These are phyloP conservation scores for Elegia similella DNA, from an alignment of 2,888 invertebrate species.

Conservation along the genomic window DNA sequence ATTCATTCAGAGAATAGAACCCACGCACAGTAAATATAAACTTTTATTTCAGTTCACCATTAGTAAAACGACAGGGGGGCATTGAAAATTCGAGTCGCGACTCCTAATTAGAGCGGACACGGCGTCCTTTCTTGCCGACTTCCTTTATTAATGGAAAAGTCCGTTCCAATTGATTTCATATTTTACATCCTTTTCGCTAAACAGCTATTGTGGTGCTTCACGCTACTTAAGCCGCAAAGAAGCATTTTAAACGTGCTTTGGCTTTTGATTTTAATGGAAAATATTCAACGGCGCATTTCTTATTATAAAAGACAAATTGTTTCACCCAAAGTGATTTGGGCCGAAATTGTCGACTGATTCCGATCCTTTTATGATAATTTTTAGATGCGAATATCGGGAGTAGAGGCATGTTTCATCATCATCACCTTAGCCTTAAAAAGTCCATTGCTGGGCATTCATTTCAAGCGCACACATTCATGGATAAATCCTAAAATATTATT, in stretches of 20 bases:
- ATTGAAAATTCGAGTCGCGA: constrained; percentile 77
- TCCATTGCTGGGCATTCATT: too few species aligned
- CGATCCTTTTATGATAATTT: too few species aligned
- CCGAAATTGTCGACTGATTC: too few species aligned
- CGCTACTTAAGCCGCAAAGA: background rate
- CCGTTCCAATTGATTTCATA: constrained; percentile 71
- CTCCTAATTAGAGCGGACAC: constrained; percentile 76
- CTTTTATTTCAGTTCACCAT: constrained; percentile 75
- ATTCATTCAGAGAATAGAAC: constrained; percentile 66
- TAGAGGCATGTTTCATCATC: too few species aligned
- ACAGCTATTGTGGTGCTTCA: background rate
- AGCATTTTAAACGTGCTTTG: background rate
- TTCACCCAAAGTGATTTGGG: too few species aligned
- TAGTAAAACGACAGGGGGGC: constrained; percentile 56
- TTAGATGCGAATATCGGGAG: too few species aligned
- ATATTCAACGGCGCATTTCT: too few species aligned
- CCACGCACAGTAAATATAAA: constrained; percentile 78
- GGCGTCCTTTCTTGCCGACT: constrained; percentile 56
- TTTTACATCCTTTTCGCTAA: constrained; percentile 50
- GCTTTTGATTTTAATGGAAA: background rate
- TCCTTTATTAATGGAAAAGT: constrained; percentile 73
- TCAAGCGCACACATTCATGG: too few species aligned
- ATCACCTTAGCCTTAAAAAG: too few species aligned
- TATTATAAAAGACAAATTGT: too few species aligned
- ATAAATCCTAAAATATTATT: too few species aligned